phyloP scores from a whole-genome alignment of 1,140 invertebrate genomes.

The Rhagoletis pomonella region DNA sequence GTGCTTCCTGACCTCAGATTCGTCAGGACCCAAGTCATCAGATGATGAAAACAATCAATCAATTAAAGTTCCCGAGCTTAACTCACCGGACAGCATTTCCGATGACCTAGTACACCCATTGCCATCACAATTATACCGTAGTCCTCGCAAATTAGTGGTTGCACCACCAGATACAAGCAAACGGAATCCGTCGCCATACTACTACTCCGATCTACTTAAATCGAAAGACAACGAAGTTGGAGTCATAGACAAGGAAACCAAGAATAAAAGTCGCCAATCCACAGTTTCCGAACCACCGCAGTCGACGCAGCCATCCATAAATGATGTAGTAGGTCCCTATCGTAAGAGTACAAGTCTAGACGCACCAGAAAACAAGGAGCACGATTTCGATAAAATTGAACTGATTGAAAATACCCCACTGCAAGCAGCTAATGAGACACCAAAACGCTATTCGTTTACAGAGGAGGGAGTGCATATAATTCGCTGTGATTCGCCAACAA shows the following conservation, averaged over 20 bases:
- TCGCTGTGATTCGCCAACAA: constrained; percentile 71
- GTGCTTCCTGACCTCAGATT: constrained; percentile 60
- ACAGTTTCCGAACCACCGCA: constrained; percentile 71
- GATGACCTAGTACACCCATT: constrained; percentile 73
- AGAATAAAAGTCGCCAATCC: constrained; percentile 67
- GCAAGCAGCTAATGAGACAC: constrained; percentile 71
- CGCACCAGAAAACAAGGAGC: constrained; percentile 76
- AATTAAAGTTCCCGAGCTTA: constrained; percentile 70
- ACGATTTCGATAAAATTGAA: constrained; percentile 54
- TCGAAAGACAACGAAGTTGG: constrained; percentile 65
- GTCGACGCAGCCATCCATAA: constrained; percentile 60
- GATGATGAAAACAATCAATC: constrained; percentile 69
- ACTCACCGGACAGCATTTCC: constrained; percentile 76
- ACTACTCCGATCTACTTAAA: constrained; percentile 85
- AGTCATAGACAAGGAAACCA: constrained; percentile 61
- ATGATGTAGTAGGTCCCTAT: constrained; percentile 61
- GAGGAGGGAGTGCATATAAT: constrained; percentile 79
- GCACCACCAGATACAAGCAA: constrained; percentile 70
- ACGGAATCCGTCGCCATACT: constrained; percentile 86
- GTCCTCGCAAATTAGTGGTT: constrained; percentile 67
- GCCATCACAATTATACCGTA: constrained; percentile 69
- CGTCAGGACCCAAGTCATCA: constrained; percentile 72
- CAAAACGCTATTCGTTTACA: constrained; percentile 80
- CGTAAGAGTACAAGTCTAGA: constrained; percentile 82
- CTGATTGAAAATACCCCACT: constrained; percentile 55